These are phyloP conservation scores for Tetrax tetrax DNA, from an alignment of 2,113 vertebrate species.

Conservation along the genomic window DNA sequence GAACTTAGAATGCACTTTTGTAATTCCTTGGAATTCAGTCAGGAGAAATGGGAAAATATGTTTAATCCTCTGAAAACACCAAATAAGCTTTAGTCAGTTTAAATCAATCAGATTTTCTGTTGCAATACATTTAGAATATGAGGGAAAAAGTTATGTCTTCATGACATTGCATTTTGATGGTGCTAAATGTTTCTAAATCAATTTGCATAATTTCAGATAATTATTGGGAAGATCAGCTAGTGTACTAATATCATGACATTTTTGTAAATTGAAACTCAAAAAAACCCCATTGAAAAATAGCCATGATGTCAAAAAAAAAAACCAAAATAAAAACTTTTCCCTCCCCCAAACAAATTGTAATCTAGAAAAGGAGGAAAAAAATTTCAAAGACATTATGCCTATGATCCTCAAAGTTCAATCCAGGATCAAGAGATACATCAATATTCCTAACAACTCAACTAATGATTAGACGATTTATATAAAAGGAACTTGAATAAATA, in stretches of 20 bases:
- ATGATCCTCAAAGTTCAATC: background rate
- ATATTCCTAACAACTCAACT: background rate
- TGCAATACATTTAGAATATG: background rate
- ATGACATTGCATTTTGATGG: background rate
- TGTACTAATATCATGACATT: background rate
- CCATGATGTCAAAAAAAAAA: background rate
- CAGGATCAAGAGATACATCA: background rate
- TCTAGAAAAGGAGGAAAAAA: background rate
- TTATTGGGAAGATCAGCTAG: background rate
- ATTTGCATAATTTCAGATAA: background rate
- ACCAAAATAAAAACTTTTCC: background rate
- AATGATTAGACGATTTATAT: background rate
- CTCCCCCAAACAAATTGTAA: background rate
- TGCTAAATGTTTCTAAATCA: background rate
- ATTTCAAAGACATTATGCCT: background rate
- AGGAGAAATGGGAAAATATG: background rate
- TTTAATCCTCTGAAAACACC: background rate
- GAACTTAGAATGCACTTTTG: background rate
- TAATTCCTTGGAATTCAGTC: background rate
- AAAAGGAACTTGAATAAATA: conserved; percentile 12
- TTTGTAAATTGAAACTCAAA: background rate
- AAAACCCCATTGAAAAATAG: background rate
- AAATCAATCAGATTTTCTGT: background rate
- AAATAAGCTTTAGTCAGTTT: background rate
- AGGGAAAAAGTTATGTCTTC: background rate